phyloP scores from a whole-genome alignment of 2,888 invertebrate species.

The Apodemia zela region DNA sequence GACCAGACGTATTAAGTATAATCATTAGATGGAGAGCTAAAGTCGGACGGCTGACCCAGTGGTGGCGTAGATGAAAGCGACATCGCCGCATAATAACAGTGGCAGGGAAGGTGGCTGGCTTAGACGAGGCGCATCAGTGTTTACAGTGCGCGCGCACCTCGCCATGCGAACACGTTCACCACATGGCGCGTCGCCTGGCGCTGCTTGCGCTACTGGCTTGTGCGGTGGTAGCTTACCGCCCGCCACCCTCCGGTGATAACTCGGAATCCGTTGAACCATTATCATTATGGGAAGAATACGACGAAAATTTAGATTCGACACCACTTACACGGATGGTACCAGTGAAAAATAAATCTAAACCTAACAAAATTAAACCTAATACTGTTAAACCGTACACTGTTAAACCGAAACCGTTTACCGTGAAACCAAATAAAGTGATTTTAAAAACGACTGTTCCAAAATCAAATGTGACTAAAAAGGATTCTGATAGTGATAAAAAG shows the following conservation, averaged over 20 bases:
- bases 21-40: constrained; percentile 38
- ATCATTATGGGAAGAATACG: constrained; percentile 62
- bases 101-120: constrained; percentile 56
- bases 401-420: constrained; percentile 9
- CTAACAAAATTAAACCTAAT: background rate
- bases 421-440: constrained; percentile 52
- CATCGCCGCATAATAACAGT: constrained; percentile 58
- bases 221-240: constrained; percentile 51
- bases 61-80: constrained; percentile 66
- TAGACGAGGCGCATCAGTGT: constrained; percentile 39
- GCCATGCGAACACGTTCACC: constrained; percentile 75
- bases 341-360: constrained; percentile 40
- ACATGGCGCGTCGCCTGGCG: constrained; percentile 78
- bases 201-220: constrained; percentile 69
- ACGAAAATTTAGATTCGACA: constrained; percentile 53
- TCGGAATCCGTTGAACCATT: constrained; percentile 60
- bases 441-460: constrained; percentile 54
- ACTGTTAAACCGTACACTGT: constrained; percentile 7
- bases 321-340: constrained; percentile 42
- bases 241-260: constrained; percentile 47
- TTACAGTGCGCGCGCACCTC: constrained; percentile 76
- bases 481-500: constrained; percentile 48
- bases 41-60: constrained; percentile 59
- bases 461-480: constrained; percentile 57
- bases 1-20: constrained; percentile 28